phyloP scores from a whole-genome alignment of 2,113 vertebrate genomes.

The Dasyornis broadbenti region DNA sequence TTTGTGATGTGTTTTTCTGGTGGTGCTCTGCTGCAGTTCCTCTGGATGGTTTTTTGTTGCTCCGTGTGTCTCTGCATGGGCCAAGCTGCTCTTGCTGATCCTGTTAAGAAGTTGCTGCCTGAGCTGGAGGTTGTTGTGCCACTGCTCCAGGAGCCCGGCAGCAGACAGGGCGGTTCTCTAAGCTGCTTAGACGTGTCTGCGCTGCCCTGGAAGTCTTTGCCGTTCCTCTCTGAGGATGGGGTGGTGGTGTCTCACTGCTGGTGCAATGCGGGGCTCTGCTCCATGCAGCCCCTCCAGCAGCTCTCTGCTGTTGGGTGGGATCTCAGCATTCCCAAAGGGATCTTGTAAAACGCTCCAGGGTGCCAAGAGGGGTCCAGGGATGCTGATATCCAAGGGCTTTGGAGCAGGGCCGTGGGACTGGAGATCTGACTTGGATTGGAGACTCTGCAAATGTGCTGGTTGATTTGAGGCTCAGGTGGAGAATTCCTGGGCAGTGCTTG shows the following conservation, averaged over 20 bases:
- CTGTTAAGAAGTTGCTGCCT: background rate
- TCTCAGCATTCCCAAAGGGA: background rate
- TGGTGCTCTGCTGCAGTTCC: background rate
- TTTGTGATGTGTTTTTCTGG: background rate
- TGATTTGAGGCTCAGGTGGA: background rate
- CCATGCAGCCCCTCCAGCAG: background rate
- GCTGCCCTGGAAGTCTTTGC: background rate
- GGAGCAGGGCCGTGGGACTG: background rate
- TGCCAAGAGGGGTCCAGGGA: background rate
- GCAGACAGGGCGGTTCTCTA: background rate
- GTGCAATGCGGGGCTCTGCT: background rate
- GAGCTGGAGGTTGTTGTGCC: background rate
- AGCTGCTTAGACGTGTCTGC: background rate
- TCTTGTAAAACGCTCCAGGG: background rate
- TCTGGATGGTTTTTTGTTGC: background rate
- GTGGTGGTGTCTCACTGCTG: background rate
- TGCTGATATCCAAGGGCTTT: background rate
- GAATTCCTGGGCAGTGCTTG: background rate
- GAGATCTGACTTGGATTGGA: background rate
- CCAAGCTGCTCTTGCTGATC: background rate
- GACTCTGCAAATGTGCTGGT: background rate
- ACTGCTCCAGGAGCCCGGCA: background rate
- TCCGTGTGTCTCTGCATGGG: accelerated
- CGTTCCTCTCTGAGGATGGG: accelerated
- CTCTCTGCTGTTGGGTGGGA: background rate